Evolutionary conservation across 2,113 vertebrate species (phyloP).

Genomic region (Spermophilus dauricus): DNA sequence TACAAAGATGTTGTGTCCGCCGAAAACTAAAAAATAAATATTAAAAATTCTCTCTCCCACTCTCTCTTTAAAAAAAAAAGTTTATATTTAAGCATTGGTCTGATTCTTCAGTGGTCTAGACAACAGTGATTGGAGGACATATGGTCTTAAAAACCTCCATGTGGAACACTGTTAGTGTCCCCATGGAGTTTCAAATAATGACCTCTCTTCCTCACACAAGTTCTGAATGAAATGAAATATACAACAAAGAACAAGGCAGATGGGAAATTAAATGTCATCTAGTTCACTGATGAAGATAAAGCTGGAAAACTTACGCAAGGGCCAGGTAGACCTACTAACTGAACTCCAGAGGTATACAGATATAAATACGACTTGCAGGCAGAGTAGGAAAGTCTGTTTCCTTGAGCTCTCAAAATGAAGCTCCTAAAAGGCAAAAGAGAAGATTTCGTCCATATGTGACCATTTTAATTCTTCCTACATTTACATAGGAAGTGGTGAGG

Average conservation of each 20-base stretch:
- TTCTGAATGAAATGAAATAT: not conserved
- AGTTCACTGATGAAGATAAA: not conserved
- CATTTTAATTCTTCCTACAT: not conserved
- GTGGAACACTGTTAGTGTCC: not conserved
- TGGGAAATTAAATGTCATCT: not conserved
- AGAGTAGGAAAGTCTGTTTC: not conserved
- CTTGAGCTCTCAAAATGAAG: not conserved
- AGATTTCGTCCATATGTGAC: not conserved
- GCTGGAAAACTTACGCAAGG: not conserved
- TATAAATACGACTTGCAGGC: not conserved
- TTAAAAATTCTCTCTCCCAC: too few species aligned
- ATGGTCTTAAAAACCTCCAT: not conserved
- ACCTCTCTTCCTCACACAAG: not conserved
- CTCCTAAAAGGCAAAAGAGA: not conserved
- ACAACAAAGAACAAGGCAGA: not conserved
- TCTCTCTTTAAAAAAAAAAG: too few species aligned
- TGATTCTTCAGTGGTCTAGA: not conserved
- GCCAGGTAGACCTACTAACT: not conserved
- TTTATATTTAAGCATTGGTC: not conserved
- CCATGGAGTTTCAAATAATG: not conserved
- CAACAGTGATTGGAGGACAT: not conserved
- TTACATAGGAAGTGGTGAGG: not conserved
- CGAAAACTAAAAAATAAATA: too few species aligned
- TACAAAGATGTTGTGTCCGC: too few species aligned
- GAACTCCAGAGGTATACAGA: not conserved